phyloP scores from a whole-genome alignment of 2,888 invertebrate species.

The Desoria tigrina region DNA sequence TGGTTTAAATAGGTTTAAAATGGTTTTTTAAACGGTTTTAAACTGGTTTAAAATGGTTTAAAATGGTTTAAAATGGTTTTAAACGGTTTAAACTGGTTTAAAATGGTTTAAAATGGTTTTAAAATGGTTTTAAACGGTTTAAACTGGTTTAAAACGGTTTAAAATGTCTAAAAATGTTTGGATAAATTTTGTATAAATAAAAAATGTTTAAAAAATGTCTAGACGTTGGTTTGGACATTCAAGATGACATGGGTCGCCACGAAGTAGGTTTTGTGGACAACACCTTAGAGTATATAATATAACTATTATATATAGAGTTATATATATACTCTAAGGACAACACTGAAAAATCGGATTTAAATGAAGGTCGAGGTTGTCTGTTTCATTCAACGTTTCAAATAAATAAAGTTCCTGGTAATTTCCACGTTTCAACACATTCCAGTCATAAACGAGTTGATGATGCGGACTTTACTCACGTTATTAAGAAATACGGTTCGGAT shows the following conservation, averaged over 20 bases:
- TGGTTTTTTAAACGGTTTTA: no score
- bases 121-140: no score
- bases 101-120: no score
- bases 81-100: no score
- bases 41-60: no score
- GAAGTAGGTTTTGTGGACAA: slow-evolving; percentile 64
- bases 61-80: no score
- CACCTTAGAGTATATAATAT: slow-evolving; percentile 58
- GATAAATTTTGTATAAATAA: no score
- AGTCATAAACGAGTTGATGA: slow-evolving; percentile 59
- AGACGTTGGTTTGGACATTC: slow-evolving; percentile 63
- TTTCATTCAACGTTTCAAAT: slow-evolving; percentile 60
- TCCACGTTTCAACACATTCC: slow-evolving; percentile 64
- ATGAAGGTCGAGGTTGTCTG: slow-evolving; percentile 60
- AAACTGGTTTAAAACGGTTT: no score
- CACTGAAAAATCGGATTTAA: slow-evolving; percentile 58
- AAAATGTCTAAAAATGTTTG: no score
- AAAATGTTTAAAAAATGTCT: slow-evolving; percentile 18
- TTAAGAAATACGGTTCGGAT: slow-evolving; percentile 60
- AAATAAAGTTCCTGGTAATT: slow-evolving; percentile 61
- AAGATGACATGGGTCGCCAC: slow-evolving; percentile 64
- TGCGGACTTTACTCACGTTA: slow-evolving; percentile 62
- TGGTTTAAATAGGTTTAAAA: no score
- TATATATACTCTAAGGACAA: slow-evolving; percentile 63
- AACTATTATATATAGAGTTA: slow-evolving; percentile 44